These are phyloP conservation scores for Mormyrus lacerda DNA, from an alignment of 2,113 vertebrate genomes.

Conservation along the genomic window DNA sequence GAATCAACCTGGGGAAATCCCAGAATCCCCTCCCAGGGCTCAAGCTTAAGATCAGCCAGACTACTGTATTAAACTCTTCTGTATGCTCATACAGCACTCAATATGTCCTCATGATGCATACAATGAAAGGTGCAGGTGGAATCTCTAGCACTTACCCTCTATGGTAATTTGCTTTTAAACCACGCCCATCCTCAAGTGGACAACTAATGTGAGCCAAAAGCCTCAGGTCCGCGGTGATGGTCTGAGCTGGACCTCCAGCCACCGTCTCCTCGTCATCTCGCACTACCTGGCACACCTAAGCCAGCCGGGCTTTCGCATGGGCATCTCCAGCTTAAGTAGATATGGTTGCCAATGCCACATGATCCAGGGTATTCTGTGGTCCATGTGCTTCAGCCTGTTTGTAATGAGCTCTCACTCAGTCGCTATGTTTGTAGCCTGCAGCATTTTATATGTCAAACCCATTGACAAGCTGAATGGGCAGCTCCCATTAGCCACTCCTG, in stretches of 20 bases:
- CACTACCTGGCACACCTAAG: neutral
- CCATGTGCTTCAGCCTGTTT: neutral
- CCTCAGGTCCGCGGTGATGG: no score
- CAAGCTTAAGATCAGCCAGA: neutral
- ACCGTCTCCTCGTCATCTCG: neutral
- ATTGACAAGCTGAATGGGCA: constrained; percentile 36
- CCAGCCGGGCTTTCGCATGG: neutral
- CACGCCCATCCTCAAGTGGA: neutral
- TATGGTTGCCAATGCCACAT: neutral
- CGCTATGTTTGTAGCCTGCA: neutral
- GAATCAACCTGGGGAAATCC: neutral
- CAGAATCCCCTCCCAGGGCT: neutral
- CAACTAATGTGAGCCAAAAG: no score
- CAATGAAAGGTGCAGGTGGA: neutral
- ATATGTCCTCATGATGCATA: neutral
- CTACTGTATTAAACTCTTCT: neutral
- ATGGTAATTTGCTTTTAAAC: neutral
- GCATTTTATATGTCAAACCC: neutral
- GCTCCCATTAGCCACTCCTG: constrained; percentile 23
- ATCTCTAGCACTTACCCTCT: neutral
- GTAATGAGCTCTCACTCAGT: neutral
- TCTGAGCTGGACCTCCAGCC: neutral
- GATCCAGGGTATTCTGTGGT: neutral
- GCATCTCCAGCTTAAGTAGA: neutral
- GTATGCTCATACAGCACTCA: neutral